These are phyloP conservation scores for Callosobruchus maculatus DNA, from an alignment of 2,888 invertebrate genomes.

Conservation along the genomic window DNA sequence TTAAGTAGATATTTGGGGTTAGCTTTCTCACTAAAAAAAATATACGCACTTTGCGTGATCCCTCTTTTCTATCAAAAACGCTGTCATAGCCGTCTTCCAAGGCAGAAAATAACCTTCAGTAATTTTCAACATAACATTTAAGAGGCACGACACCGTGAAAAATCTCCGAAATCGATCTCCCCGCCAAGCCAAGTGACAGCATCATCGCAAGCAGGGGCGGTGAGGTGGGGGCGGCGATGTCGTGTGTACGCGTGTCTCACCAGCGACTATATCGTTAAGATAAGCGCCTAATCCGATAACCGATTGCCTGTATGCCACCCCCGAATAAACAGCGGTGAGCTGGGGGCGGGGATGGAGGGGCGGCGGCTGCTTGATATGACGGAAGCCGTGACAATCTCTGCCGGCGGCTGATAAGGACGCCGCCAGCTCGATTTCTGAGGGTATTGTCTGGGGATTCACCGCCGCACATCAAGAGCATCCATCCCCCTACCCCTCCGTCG, in stretches of 20 bases:
- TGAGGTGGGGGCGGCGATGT: not conserved
- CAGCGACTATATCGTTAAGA: slow-evolving; percentile 50
- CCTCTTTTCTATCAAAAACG: too few species aligned
- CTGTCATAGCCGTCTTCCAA: not conserved
- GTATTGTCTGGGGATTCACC: slow-evolving; percentile 12
- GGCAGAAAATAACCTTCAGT: not conserved
- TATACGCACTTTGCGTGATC: too few species aligned
- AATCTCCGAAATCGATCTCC: not conserved
- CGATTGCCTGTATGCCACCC: slow-evolving; percentile 43
- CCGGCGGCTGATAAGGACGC: slow-evolving; percentile 47
- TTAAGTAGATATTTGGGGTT: too few species aligned
- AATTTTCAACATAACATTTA: not conserved
- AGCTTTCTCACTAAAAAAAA: too few species aligned
- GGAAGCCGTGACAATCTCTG: slow-evolving; percentile 49
- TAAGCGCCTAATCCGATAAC: slow-evolving; percentile 51
- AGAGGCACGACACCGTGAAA: not conserved
- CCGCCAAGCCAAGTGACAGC: not conserved
- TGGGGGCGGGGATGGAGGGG: not conserved
- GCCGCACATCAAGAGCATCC: not conserved
- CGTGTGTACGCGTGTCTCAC: slow-evolving; percentile 40
- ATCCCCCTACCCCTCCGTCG: not conserved
- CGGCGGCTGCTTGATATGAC: slow-evolving; percentile 37
- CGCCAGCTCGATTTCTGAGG: not conserved
- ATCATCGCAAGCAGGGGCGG: too few species aligned
- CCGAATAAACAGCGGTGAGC: slow-evolving; percentile 42